A percentile compares a stretch with the other conserved stretches of the same genome.
Conservation (phyloP, 1,140 invertebrate genomes). For the Drosophila arawakana region DNA sequence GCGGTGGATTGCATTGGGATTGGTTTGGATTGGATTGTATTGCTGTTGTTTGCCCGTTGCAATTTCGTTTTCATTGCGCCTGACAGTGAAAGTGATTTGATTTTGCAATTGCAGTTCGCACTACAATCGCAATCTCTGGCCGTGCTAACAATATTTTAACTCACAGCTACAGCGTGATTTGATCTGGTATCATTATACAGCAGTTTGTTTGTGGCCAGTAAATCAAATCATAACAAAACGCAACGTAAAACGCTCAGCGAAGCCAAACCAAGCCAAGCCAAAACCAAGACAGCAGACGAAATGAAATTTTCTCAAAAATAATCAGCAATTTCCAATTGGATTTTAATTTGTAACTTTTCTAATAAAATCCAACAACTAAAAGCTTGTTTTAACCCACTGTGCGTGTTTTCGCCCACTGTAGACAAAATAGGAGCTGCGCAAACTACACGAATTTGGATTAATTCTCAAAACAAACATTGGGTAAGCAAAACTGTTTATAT, state of each 20-base stretch:
- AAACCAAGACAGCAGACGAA: slow-evolving; percentile 56
- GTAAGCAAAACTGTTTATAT: slow-evolving; percentile 27
- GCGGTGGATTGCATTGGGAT: slow-evolving; percentile 33
- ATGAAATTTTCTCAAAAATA: slow-evolving; percentile 53
- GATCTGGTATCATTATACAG: slow-evolving; percentile 61
- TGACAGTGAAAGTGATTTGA: slow-evolving; percentile 84
- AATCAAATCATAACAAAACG: slow-evolving; percentile 37
- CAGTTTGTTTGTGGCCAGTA: slow-evolving; percentile 37
- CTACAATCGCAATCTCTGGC: slow-evolving; percentile 27
- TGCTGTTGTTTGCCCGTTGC: slow-evolving; percentile 36
- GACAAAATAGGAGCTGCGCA: slow-evolving; percentile 10
- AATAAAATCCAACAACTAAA: slow-evolving; percentile 1
- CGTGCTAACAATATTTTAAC: slow-evolving; percentile 56
- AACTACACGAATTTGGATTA: slow-evolving; percentile 60
- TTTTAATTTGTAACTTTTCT: slow-evolving; percentile 14
- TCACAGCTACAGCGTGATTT: slow-evolving; percentile 39
- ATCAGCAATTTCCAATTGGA: slow-evolving; percentile 55
- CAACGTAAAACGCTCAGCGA: slow-evolving; percentile 41
- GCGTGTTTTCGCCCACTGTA: slow-evolving; percentile 27
- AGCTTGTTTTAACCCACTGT: slow-evolving; percentile 40
- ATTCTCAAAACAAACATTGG: slow-evolving; percentile 44
- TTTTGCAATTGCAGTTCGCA: slow-evolving; percentile 77
- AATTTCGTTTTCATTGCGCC: slow-evolving; percentile 52
- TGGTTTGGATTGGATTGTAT: slow-evolving; percentile 35
- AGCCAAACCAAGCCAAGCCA: slow-evolving; percentile 43